These are phyloP conservation scores for Lasiommata megera DNA, from an alignment of 2,888 invertebrate species.

Conservation along the genomic window DNA sequence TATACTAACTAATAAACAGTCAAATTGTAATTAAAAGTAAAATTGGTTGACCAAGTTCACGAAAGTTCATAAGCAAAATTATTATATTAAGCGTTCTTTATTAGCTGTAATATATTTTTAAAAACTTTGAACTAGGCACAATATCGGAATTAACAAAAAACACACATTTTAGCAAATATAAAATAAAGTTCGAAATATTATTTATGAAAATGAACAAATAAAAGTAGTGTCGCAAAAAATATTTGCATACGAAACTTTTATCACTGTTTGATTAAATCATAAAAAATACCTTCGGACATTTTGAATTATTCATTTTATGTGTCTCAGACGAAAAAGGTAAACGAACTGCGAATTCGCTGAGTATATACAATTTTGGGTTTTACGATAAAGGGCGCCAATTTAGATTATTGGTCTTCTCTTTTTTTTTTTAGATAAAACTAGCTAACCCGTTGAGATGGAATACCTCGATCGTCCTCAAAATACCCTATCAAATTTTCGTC, in stretches of 20 bases:
- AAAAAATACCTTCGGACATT: conserved; percentile 39
- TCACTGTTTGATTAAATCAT: conserved; percentile 50
- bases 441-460: not conserved
- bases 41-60: too few species aligned
- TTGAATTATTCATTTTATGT: conserved; percentile 64
- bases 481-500: too few species aligned
- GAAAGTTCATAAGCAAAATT: too few species aligned
- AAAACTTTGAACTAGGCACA: too few species aligned
- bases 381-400: not conserved
- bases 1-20: too few species aligned
- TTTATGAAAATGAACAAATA: not conserved
- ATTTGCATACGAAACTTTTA: not conserved
- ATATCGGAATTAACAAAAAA: too few species aligned
- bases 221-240: not conserved
- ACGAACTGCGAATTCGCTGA: conserved; percentile 45
- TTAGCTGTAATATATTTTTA: too few species aligned
- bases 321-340: conserved; percentile 50
- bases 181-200: not conserved
- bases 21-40: too few species aligned
- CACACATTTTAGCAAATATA: too few species aligned
- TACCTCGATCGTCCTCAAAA: not conserved
- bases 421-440: not conserved
- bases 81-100: too few species aligned
- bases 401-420: not conserved
- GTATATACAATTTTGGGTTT: not conserved